Percentiles rank a stretch among this genome's conserved stretches.
Evolutionary conservation across 2,888 invertebrate species (phyloP).

Genomic region (Gortyna flavago): DNA sequence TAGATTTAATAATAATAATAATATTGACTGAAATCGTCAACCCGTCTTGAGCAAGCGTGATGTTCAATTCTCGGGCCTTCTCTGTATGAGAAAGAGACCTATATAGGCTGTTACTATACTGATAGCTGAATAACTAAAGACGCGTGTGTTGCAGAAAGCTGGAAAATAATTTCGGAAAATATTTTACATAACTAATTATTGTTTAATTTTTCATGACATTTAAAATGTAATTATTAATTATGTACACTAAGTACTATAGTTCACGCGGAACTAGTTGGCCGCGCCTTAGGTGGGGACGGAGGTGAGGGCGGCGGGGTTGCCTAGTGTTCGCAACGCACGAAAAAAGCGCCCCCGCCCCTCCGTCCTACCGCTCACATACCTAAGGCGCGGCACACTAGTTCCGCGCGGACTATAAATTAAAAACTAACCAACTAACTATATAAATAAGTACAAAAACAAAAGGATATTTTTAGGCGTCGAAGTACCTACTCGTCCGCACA

Average conservation of each 20-base stretch:
- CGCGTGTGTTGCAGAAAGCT: background rate
- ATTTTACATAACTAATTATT: background rate
- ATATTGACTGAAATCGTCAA: background rate
- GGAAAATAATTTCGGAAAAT: background rate
- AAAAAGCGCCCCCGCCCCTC: too few relatives aligned
- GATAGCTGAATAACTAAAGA: background rate
- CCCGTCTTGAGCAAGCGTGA: background rate
- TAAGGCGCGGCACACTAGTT: too few relatives aligned
- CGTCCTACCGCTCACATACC: too few relatives aligned
- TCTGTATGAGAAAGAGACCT: background rate
- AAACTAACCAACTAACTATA: background rate
- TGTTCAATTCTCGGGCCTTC: background rate
- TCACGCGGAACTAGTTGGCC: too few relatives aligned
- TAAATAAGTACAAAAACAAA: background rate
- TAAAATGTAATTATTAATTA: background rate
- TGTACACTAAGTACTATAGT: background rate
- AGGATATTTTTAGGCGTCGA: background rate
- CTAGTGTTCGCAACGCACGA: too few relatives aligned
- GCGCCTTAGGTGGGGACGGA: too few relatives aligned
- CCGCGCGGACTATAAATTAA: too few relatives aligned
- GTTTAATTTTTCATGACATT: too few relatives aligned
- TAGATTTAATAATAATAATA: slow-evolving; percentile 14
- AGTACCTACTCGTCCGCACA: background rate
- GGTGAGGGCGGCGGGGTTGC: too few relatives aligned
- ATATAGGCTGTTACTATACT: background rate